Percentiles rank a stretch among this genome's conserved stretches.
phyloP scores from a whole-genome alignment of 2,888 invertebrate species.

The Geophilus truncorum region DNA sequence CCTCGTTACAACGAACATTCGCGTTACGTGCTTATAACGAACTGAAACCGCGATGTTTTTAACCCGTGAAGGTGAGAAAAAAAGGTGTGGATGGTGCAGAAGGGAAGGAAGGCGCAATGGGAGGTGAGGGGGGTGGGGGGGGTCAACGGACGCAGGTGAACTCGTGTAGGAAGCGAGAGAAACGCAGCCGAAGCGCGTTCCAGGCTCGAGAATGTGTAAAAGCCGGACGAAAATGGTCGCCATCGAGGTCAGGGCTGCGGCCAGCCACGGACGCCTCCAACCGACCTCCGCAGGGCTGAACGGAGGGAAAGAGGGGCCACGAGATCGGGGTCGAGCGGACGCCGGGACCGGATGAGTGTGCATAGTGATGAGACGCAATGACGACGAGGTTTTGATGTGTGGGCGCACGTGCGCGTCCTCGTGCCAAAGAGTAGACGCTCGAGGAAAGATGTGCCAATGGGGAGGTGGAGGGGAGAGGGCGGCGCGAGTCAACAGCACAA shows the following conservation, averaged over 20 bases:
- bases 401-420: constrained; percentile 12
- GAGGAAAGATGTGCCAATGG: constrained; percentile 1
- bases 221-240: not conserved
- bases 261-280: not conserved
- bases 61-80: not conserved
- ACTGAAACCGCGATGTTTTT: not conserved
- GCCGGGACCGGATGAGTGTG: not conserved
- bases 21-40: not conserved
- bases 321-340: not conserved
- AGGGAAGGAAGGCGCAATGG: not conserved
- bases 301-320: not conserved
- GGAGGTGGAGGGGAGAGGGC: not conserved
- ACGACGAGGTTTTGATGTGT: not conserved
- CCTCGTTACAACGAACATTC: not conserved
- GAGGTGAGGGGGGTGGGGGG: not conserved
- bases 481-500: constrained; percentile 2
- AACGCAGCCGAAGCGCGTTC: not conserved
- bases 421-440: not conserved
- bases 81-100: not conserved
- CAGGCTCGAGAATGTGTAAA: not conserved
- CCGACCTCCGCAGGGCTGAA: not conserved
- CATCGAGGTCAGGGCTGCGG: not conserved
- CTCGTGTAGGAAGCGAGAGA: constrained; percentile 4
- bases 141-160: constrained; percentile 14
- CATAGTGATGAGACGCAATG: not conserved